These are phyloP conservation scores for Platycercus adscitus DNA, from an alignment of 2,113 vertebrate species.

Conservation along the genomic window DNA sequence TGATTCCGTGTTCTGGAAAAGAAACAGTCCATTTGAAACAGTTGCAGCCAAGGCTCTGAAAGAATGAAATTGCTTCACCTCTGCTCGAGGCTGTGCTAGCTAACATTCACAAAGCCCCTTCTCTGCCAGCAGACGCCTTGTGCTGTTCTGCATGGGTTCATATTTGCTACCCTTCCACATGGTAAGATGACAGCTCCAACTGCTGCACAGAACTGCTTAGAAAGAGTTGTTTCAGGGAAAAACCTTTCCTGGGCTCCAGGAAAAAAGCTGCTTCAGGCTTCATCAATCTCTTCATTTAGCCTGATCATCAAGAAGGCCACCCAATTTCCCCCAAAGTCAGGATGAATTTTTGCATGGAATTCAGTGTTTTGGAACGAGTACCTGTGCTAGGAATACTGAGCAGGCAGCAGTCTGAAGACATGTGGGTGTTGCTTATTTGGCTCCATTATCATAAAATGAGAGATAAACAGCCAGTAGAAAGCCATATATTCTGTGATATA, in stretches of 20 bases:
- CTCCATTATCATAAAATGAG: neutral
- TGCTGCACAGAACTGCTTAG: neutral
- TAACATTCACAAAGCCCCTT: neutral
- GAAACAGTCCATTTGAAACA: neutral
- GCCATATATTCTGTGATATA: neutral
- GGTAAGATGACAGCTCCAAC: neutral
- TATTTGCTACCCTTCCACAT: neutral
- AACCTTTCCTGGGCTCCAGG: neutral
- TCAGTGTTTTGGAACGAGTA: neutral
- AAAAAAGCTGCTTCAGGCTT: neutral
- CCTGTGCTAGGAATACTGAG: neutral
- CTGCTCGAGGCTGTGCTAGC: neutral
- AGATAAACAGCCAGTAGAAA: neutral
- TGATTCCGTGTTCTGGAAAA: neutral
- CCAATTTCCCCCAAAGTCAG: neutral
- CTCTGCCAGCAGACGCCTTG: neutral
- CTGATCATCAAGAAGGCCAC: neutral
- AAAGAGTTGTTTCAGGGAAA: neutral
- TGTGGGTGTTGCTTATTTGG: neutral
- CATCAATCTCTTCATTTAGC: neutral
- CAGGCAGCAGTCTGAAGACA: neutral
- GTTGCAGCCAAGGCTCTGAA: neutral
- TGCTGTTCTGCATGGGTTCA: neutral
- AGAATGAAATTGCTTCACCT: constrained; percentile 2
- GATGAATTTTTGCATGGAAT: neutral